A percentile compares a stretch with the other conserved stretches of the same genome.
phyloP scores from a whole-genome alignment of 2,888 invertebrate genomes.

The Drosophila putrida region DNA sequence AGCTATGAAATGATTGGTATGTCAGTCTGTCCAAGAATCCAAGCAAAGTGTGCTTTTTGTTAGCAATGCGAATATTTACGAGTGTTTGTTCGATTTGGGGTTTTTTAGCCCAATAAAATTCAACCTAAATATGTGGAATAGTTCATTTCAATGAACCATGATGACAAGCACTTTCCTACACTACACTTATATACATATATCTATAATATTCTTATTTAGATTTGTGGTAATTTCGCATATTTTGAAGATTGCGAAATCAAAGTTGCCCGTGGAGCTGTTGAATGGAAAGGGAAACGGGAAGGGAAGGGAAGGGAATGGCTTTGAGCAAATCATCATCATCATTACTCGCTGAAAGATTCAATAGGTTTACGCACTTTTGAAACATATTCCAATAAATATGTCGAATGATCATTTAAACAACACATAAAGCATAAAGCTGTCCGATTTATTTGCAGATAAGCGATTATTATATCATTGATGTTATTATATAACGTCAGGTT shows the following conservation, averaged over 20 bases:
- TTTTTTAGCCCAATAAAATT: slow-evolving; percentile 50
- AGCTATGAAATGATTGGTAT: slow-evolving; percentile 41
- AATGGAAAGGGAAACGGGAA: background rate
- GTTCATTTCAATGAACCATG: slow-evolving; percentile 53
- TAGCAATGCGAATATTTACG: slow-evolving; percentile 41
- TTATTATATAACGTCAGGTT: background rate
- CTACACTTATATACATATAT: background rate
- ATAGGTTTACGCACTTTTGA: slow-evolving; percentile 19
- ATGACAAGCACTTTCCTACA: slow-evolving; percentile 58
- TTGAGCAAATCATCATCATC: slow-evolving; percentile 27
- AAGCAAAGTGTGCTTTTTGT: slow-evolving; percentile 22
- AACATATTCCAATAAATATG: slow-evolving; percentile 43
- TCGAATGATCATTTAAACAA: slow-evolving; percentile 36
- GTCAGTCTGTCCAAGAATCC: slow-evolving; percentile 8
- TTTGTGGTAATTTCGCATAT: slow-evolving; percentile 1
- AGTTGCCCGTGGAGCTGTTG: slow-evolving; percentile 13
- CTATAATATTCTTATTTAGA: slow-evolving; percentile 2
- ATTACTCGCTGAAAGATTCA: slow-evolving; percentile 41
- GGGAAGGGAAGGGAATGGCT: slow-evolving; percentile 4
- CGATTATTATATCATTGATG: slow-evolving; percentile 3
- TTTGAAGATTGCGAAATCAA: slow-evolving; percentile 44
- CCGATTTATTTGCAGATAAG: slow-evolving; percentile 8
- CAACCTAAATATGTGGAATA: slow-evolving; percentile 32
- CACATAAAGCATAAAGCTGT: slow-evolving; percentile 31
- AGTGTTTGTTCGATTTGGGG: slow-evolving; percentile 41